Percentiles rank a stretch among this genome's conserved stretches.
Evolutionary conservation across 53 echinoderm and acorn worm genomes (phyloP).

Genomic region (Holothuria scabra): DNA sequence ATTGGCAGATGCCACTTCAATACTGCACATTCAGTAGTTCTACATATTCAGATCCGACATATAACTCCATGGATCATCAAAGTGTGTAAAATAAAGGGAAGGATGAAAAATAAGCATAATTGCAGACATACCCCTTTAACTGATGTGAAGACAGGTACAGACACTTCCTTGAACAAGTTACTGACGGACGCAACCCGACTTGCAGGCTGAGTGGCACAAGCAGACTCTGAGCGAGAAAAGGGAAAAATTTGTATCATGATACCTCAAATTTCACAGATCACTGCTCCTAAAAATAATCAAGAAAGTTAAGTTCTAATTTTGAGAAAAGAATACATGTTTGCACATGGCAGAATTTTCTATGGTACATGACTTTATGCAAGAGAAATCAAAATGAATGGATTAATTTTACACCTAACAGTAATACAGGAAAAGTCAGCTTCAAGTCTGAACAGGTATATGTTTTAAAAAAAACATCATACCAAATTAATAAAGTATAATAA

Average conservation of each 20-base stretch:
- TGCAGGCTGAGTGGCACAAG: constrained; percentile 66
- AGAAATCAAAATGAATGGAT: no score
- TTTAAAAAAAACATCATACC: no score
- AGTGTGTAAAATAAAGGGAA: neutral
- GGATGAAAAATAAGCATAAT: neutral
- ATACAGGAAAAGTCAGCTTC: no score
- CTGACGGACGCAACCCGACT: constrained; percentile 65
- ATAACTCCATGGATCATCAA: no score
- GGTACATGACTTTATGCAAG: no score
- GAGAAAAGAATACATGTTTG: neutral
- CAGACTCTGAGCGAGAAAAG: neutral
- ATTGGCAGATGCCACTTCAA: no score
- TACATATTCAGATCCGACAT: no score
- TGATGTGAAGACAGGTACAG: constrained; percentile 96
- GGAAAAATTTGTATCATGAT: neutral
- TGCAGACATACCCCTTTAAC: constrained; percentile 88
- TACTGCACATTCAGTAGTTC: no score
- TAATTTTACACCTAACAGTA: no score
- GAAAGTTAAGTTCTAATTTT: no score
- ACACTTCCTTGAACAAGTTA: constrained; percentile 85
- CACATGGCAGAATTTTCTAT: neutral
- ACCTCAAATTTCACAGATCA: neutral
- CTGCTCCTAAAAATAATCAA: neutral
- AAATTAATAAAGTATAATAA: no score
- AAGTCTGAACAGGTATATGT: no score